These are phyloP conservation scores for Apis cerana DNA, from an alignment of 1,140 invertebrate species.

Conservation along the genomic window DNA sequence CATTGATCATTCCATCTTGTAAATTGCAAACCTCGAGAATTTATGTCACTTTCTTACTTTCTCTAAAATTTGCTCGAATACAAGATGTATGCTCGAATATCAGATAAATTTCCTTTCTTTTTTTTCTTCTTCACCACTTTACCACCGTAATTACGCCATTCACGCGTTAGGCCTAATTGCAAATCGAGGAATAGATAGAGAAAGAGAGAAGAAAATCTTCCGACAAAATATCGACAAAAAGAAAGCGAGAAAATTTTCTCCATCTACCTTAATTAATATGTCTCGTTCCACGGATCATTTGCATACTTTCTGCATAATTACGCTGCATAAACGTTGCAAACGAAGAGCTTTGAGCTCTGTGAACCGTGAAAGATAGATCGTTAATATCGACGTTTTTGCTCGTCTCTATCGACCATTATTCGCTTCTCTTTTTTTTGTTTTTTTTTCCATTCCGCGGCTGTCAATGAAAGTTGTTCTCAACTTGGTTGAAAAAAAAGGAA, in stretches of 20 bases:
- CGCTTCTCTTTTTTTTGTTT: not conserved
- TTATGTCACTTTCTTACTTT: not conserved
- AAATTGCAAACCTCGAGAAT: not conserved
- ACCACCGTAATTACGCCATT: not conserved
- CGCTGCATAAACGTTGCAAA: slow-evolving; percentile 7
- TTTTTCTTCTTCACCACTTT: too few species aligned
- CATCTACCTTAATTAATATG: slow-evolving; percentile 12
- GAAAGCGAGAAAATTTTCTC: slow-evolving; percentile 57
- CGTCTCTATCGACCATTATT: not conserved
- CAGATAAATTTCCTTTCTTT: not conserved
- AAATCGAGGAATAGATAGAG: not conserved
- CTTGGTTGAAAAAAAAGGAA: not conserved
- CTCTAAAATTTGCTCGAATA: not conserved
- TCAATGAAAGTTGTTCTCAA: slow-evolving; percentile 48
- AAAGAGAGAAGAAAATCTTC: not conserved
- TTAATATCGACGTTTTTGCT: slow-evolving; percentile 22
- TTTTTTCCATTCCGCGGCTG: slow-evolving; percentile 23
- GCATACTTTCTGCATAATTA: slow-evolving; percentile 36
- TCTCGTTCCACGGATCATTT: slow-evolving; percentile 48
- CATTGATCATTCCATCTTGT: not conserved
- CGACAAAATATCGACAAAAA: slow-evolving; percentile 1
- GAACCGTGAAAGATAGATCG: slow-evolving; percentile 54
- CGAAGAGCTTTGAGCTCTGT: not conserved
- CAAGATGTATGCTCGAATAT: not conserved
- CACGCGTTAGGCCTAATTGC: not conserved